A percentile compares a stretch with the other conserved stretches of the same genome.
Evolutionary conservation across 2,113 vertebrate species (phyloP).

Genomic region (Chionis minor): DNA sequence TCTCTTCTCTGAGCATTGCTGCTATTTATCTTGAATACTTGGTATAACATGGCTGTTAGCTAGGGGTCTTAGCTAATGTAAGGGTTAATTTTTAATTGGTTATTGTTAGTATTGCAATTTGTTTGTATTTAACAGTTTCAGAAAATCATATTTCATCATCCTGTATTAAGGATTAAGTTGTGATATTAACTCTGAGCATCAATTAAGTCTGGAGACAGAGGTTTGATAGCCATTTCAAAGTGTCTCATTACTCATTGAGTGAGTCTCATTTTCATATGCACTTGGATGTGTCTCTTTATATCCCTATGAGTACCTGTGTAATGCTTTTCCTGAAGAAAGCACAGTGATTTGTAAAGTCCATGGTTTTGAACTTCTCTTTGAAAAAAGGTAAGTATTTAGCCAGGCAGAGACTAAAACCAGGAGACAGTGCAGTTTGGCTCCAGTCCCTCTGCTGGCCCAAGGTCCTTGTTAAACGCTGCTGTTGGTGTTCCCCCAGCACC

Average conservation of each 20-base stretch:
- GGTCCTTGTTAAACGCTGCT: neutral
- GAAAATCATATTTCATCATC: rapidly evolving
- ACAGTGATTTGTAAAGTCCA: neutral
- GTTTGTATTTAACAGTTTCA: neutral
- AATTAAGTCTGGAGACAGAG: neutral
- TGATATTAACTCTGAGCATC: neutral
- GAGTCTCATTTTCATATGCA: neutral
- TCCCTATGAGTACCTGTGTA: neutral
- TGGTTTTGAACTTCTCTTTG: neutral
- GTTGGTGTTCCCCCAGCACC: neutral
- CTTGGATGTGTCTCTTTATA: neutral
- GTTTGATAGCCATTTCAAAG: neutral
- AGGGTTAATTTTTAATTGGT: neutral
- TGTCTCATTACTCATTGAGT: neutral
- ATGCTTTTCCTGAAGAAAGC: neutral
- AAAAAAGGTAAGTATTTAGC: neutral
- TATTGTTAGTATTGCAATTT: neutral
- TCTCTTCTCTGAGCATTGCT: neutral
- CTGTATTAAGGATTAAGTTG: neutral
- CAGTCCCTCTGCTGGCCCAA: rapidly evolving
- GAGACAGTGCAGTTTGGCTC: neutral
- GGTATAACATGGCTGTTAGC: neutral
- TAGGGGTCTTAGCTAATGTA: neutral
- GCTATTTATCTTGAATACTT: neutral
- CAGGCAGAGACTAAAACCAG: neutral